phyloP scores from a whole-genome alignment of 1,140 invertebrate species.

The Conus ventricosus region DNA sequence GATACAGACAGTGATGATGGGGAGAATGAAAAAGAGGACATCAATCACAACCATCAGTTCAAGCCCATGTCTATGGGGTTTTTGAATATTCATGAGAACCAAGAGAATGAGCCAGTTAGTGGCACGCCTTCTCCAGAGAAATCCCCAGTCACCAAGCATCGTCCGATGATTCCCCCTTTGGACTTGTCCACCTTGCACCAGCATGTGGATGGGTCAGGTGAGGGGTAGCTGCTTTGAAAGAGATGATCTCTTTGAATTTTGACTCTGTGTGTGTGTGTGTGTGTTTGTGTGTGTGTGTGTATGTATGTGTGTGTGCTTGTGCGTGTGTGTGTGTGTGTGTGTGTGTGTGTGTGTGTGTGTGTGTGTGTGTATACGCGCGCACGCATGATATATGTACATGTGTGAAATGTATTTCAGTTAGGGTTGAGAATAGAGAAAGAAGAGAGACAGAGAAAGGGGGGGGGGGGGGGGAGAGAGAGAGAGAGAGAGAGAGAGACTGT shows the following conservation, averaged over 20 bases:
- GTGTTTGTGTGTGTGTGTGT: background rate
- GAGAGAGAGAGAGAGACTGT: too few species aligned
- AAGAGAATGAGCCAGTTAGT: conserved; percentile 34
- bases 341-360: too few species aligned
- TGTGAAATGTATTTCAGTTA: too few species aligned
- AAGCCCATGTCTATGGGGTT: conserved; percentile 56
- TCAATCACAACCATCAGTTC: conserved; percentile 37
- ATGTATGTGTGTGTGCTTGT: too few species aligned
- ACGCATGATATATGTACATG: too few species aligned
- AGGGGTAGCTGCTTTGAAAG: conserved; percentile 7
- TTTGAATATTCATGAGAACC: conserved; percentile 55
- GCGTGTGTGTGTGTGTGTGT: too few species aligned
- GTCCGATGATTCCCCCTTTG: conserved; percentile 75
- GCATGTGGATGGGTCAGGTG: conserved; percentile 77
- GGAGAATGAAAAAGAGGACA: conserved; percentile 35
- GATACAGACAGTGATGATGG: conserved; percentile 14
- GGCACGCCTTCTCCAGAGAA: conserved; percentile 46
- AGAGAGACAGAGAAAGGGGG: too few species aligned
- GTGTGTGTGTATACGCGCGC: too few species aligned
- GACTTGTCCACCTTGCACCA: conserved; percentile 79
- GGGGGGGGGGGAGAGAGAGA: too few species aligned
- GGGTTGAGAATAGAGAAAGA: too few species aligned
- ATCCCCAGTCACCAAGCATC: conserved; percentile 62
- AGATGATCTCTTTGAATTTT: too few species aligned
- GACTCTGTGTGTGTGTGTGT: background rate